Evolutionary conservation across 2,888 invertebrate genomes (phyloP).

Genomic region (Dione juno): DNA sequence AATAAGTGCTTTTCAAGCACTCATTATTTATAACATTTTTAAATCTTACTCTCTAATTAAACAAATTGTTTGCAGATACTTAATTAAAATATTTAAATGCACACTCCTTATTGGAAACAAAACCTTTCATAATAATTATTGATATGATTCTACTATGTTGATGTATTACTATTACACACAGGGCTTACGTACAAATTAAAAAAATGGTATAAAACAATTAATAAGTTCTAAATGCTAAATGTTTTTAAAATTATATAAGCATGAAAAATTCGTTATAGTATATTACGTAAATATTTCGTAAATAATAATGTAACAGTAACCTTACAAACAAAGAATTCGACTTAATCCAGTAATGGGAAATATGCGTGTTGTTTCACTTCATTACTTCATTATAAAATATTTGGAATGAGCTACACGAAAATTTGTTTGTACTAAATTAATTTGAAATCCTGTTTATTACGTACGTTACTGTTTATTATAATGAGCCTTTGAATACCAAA

Average conservation of each 20-base stretch:
- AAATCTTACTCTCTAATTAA: background rate
- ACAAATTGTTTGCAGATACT: background rate
- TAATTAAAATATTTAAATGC: too few species aligned
- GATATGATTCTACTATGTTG: too few species aligned
- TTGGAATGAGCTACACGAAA: conserved; percentile 14
- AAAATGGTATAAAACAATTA: background rate
- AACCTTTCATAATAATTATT: too few species aligned
- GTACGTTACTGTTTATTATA: background rate
- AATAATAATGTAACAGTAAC: background rate
- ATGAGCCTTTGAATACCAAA: background rate
- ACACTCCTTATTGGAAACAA: too few species aligned
- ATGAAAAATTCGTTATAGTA: background rate
- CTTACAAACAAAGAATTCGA: background rate
- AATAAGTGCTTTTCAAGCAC: background rate
- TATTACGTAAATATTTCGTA: background rate
- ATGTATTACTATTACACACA: too few species aligned
- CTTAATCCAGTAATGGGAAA: background rate
- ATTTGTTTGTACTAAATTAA: background rate
- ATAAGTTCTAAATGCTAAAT: background rate
- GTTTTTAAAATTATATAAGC: background rate
- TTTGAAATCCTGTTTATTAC: conserved; percentile 18
- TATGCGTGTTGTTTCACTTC: conserved; percentile 16
- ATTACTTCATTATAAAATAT: conserved; percentile 8
- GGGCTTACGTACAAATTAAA: too few species aligned
- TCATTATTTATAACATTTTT: background rate